Evolutionary conservation across 2,888 invertebrate species (phyloP).

Genomic region (Saturnia pavonia): DNA sequence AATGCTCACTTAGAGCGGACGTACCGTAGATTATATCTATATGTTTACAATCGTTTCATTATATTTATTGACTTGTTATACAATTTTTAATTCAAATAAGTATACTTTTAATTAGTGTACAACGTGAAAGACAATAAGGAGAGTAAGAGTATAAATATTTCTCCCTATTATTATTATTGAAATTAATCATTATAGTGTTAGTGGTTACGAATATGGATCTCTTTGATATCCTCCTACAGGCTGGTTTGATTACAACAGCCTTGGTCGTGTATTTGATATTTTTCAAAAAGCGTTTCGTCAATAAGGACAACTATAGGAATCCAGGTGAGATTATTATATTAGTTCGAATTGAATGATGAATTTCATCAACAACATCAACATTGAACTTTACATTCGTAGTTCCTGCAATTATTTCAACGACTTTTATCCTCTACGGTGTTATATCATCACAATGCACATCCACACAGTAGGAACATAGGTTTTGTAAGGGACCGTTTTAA

Average conservation of each 20-base stretch:
- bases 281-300: constrained; percentile 46
- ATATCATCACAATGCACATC: too few relatives aligned
- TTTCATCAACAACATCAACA: neutral
- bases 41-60: neutral
- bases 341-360: neutral
- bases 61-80: neutral
- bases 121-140: neutral
- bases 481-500: too few relatives aligned
- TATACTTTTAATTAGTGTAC: neutral
- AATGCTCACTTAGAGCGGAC: neutral
- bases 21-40: neutral
- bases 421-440: neutral
- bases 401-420: neutral
- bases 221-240: constrained; percentile 59
- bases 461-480: too few relatives aligned
- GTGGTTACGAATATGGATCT: constrained; percentile 50
- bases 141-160: neutral
- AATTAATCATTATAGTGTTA: neutral
- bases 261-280: constrained; percentile 62
- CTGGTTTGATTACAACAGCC: constrained; percentile 58
- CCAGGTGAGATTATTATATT: constrained; percentile 49
- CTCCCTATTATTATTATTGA: neutral
- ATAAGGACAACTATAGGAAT: constrained; percentile 49
- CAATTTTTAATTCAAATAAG: neutral
- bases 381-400: constrained; percentile 1